phyloP scores from a whole-genome alignment of 2,113 vertebrate species.

The Hyperoodon ampullatus region DNA sequence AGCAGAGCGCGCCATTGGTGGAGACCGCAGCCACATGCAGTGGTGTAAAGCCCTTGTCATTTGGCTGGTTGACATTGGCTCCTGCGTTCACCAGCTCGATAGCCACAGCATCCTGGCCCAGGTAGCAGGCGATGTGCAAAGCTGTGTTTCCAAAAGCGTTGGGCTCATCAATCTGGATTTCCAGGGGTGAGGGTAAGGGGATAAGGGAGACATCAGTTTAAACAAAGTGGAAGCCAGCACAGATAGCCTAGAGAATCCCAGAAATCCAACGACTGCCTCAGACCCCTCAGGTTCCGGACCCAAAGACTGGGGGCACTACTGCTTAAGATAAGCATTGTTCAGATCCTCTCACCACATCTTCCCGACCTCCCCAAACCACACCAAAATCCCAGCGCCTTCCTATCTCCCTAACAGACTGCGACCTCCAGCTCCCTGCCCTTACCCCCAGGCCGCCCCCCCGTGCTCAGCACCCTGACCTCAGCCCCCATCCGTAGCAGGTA shows the following conservation, averaged over 20 bases:
- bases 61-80: slow-evolving; percentile 95
- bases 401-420: neutral
- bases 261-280: neutral
- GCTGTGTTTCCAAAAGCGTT: slow-evolving; percentile 95
- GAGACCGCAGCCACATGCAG: slow-evolving; percentile 96
- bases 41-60: slow-evolving; percentile 92
- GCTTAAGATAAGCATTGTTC: neutral
- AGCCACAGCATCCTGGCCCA: slow-evolving; percentile 94
- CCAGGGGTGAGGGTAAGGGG: neutral
- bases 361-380: neutral
- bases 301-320: neutral
- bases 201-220: neutral
- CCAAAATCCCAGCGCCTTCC: neutral
- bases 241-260: neutral
- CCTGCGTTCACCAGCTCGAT: slow-evolving; percentile 94
- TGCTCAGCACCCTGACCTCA: slow-evolving; percentile 86
- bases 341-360: neutral
- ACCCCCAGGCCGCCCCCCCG: neutral
- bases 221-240: neutral
- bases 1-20: slow-evolving; percentile 94
- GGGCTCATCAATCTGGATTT: slow-evolving; percentile 91
- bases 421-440: neutral
- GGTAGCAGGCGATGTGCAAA: slow-evolving; percentile 97
- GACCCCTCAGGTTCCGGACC: neutral
- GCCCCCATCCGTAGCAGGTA: slow-evolving; percentile 92